Evolutionary conservation across 2,888 invertebrate species (phyloP), one percentile per base, ranked within the genome.

Genomic region (Synanthedon vespiformis): DNA sequence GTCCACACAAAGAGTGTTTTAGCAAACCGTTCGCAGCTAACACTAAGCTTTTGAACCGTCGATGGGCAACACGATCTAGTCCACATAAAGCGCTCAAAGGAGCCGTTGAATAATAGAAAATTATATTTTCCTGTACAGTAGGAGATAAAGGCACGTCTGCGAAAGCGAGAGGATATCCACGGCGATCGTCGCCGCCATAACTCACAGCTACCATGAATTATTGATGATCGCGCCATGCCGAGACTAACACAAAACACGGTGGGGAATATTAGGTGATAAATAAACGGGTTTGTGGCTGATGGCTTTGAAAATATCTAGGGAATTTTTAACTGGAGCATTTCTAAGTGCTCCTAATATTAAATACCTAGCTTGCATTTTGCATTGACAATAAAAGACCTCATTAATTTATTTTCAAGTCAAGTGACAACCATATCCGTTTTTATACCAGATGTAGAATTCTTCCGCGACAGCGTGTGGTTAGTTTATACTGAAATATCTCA

Each of bases 191-290:
- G 63, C 58, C 59, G 68, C 68, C 64, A 77, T 81, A 80, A 79
- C 70, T 80, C 75, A 76, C 65, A 58, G 59, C 55, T 62, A 59
- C 57, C 63, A 81, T 81, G 81, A 80, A 81, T 81, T 81, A 81
- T 81, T 79, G 80, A 81, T 81, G 63, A 63, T 59, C 61, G 55
- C 57, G 63, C 65, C 61, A 62, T 63, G 58, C 62, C 56, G 57
- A 56, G 50, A 48, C 48, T 48, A 16, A 12, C 44, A 55, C 58
- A 53, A 51, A 53, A 52, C 53, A 50, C 50, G 51, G 47, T 40
- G 57, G 54, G 60, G 59, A 34, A 62, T 63, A 63, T 63, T 59
- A 63, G 60, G 61, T 61, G 65, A 67, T 65, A 67, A 64, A 65
- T 65, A 67, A 62, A 62, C 59, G 62, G 48, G 48, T 48, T 14